A percentile compares a stretch with the other conserved stretches of the same genome.
Conservation (phyloP, 2,888 invertebrate species). For the Parnassius orleans region DNA sequence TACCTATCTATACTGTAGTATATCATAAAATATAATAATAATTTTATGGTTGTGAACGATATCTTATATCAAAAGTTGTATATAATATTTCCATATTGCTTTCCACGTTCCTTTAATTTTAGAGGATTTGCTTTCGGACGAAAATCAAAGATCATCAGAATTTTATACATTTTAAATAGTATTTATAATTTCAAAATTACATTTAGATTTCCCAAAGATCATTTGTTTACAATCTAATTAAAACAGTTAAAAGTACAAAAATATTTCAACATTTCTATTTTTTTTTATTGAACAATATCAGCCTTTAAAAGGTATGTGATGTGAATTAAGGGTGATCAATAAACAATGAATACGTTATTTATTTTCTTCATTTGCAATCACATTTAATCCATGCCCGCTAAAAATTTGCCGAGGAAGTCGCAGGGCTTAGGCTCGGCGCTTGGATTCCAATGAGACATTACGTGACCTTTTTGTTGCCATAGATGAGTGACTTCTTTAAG, state of each 20-base stretch:
- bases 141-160: too few relatives aligned
- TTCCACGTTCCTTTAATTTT: slow-evolving; percentile 28
- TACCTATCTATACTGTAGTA: slow-evolving; percentile 24
- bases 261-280: slow-evolving; percentile 5
- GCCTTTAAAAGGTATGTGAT: slow-evolving; percentile 65
- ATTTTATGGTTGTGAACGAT: slow-evolving; percentile 66
- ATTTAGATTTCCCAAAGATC: too few relatives aligned
- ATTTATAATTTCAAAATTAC: too few relatives aligned
- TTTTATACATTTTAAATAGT: too few relatives aligned
- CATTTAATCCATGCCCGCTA: slow-evolving; percentile 71
- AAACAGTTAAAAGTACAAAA: slow-evolving; percentile 1
- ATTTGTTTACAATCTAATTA: slow-evolving; percentile 2
- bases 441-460: slow-evolving; percentile 93
- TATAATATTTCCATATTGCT: slow-evolving; percentile 27
- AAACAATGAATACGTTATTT: slow-evolving; percentile 58
- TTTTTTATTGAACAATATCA: slow-evolving; percentile 26
- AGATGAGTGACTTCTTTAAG: slow-evolving; percentile 89
- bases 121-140: background rate
- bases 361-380: slow-evolving; percentile 29
- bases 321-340: slow-evolving; percentile 65
- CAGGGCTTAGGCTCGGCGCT: slow-evolving; percentile 88
- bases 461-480: slow-evolving; percentile 92
- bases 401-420: slow-evolving; percentile 94
- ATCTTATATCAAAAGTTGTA: slow-evolving; percentile 38
- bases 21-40: slow-evolving; percentile 39